Percentiles rank a stretch among this genome's conserved stretches.
Evolutionary conservation across 2,113 vertebrate species (phyloP).

Genomic region (Alligator sinensis): DNA sequence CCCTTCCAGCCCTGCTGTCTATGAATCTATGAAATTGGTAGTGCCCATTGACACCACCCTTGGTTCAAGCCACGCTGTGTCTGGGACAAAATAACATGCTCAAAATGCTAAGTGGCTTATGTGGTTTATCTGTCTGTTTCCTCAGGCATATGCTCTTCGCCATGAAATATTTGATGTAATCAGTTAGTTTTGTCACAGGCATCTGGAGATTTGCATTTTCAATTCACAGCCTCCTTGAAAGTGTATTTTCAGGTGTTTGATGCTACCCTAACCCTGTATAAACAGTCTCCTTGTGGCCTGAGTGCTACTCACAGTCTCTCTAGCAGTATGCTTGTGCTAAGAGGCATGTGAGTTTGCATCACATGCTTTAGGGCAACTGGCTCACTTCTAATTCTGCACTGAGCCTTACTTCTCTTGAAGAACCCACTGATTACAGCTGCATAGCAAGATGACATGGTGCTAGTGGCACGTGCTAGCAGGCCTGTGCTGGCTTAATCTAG

Average conservation of each 20-base stretch:
- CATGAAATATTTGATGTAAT: not conserved
- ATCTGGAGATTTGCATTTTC: not conserved
- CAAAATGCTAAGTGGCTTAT: not conserved
- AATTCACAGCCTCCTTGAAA: not conserved
- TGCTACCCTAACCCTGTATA: not conserved
- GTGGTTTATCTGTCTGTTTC: not conserved
- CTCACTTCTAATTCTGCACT: not conserved
- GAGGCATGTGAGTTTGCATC: not conserved
- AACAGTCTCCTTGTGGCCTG: not conserved
- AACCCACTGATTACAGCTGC: not conserved
- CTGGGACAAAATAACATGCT: not conserved
- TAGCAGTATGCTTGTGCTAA: not conserved
- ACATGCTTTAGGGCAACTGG: not conserved
- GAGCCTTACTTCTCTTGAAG: not conserved
- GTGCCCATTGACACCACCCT: not conserved
- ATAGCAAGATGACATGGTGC: not conserved
- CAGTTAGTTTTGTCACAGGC: not conserved
- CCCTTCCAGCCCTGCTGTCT: too few species aligned
- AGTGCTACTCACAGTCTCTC: fast-evolving
- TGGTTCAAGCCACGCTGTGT: not conserved
- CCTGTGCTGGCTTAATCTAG: not conserved
- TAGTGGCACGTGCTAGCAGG: not conserved
- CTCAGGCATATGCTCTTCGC: not conserved
- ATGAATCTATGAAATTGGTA: too few species aligned
- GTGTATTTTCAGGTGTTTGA: not conserved